Percentiles rank a stretch among this genome's conserved stretches.
Conservation (phyloP, 2,888 invertebrate genomes). For the Cylindroiulus punctatus region DNA sequence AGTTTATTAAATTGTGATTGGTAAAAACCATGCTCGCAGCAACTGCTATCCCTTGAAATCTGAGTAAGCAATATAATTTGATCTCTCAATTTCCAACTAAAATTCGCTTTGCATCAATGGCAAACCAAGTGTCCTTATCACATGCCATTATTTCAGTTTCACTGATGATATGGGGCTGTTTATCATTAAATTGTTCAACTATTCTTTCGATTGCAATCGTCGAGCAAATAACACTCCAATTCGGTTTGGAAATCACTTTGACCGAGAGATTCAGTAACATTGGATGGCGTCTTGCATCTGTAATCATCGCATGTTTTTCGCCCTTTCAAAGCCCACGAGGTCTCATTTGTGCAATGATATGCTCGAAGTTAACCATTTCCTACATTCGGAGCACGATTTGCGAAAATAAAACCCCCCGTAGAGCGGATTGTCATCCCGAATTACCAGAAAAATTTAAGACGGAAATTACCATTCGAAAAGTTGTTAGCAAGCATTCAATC, state of each 20-base stretch:
- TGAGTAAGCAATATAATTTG: constrained; percentile 10
- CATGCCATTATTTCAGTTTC: neutral
- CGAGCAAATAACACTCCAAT: constrained; percentile 14
- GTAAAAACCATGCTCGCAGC: neutral
- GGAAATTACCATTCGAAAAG: constrained; percentile 19
- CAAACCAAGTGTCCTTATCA: neutral
- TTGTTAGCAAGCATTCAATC: neutral
- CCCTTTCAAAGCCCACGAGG: neutral
- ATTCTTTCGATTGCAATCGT: constrained; percentile 4
- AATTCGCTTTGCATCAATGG: neutral
- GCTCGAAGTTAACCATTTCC: neutral
- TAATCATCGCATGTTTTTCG: constrained; percentile 4
- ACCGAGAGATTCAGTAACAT: neutral
- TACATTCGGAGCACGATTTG: neutral
- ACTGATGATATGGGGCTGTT: neutral
- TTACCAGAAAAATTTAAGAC: neutral
- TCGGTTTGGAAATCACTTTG: constrained; percentile 17
- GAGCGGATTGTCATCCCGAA: neutral
- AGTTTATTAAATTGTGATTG: no score
- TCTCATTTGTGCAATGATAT: constrained; percentile 29
- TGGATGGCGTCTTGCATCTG: constrained; percentile 19
- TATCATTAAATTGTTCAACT: neutral
- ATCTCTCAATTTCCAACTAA: neutral
- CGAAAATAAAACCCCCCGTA: neutral
- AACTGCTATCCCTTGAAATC: neutral